phyloP scores from a whole-genome alignment of 2,113 vertebrate genomes.

The Poeciliopsis turrubarensis region DNA sequence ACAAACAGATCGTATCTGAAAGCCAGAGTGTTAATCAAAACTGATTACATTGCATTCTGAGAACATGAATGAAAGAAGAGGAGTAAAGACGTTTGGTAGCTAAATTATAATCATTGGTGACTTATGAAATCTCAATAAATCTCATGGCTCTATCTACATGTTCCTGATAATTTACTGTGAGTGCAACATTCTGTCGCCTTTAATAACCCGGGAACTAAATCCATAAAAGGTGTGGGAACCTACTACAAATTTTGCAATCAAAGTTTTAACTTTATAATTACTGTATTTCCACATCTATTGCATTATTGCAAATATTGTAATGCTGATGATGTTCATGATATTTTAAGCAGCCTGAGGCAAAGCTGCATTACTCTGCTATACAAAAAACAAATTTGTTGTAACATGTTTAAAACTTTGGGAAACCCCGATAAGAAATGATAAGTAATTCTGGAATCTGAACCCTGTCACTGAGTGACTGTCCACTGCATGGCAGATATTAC shows the following conservation, averaged over 20 bases:
- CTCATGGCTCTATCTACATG: not conserved
- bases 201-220: not conserved
- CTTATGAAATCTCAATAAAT: not conserved
- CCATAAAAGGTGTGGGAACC: not conserved
- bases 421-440: too few species aligned
- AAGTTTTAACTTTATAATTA: not conserved
- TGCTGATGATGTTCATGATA: too few species aligned
- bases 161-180: not conserved
- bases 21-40: not conserved
- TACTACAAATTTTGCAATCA: not conserved
- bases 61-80: too few species aligned
- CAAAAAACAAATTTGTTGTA: not conserved
- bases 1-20: not conserved
- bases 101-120: too few species aligned
- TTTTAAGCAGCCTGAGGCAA: too few species aligned
- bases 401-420: not conserved
- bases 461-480: not conserved
- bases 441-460: not conserved
- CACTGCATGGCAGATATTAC: not conserved
- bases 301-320: too few species aligned
- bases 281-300: not conserved
- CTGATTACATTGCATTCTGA: not conserved
- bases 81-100: too few species aligned
- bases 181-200: not conserved
- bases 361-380: too few species aligned